Percentiles rank a stretch among this genome's conserved stretches.
Conservation (phyloP, 2,888 invertebrate species). For the Heliothis peltigera region DNA sequence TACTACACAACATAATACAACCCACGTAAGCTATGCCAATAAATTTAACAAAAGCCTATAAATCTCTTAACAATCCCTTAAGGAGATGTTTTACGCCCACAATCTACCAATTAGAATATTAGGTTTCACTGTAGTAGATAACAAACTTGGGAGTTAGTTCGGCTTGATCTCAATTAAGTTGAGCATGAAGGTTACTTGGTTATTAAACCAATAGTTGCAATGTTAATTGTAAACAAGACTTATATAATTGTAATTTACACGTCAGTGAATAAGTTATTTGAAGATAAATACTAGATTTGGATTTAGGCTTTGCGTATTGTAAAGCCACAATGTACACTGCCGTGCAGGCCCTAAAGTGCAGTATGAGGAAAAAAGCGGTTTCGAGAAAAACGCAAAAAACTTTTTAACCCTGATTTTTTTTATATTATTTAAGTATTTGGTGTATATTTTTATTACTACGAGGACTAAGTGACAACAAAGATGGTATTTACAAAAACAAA, state of each 20-base stretch:
- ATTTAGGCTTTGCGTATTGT: no score
- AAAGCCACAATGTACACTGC: no score
- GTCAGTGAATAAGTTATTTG: no score
- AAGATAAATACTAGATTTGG: no score
- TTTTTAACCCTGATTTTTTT: no score
- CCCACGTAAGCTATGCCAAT: not conserved
- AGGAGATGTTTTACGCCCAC: not conserved
- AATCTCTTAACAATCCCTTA: constrained; percentile 14
- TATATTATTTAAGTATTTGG: no score
- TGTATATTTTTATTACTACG: no score
- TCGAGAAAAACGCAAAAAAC: no score
- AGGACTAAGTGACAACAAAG: no score
- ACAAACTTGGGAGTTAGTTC: constrained; percentile 3
- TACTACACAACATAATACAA: not conserved
- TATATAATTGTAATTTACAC: not conserved
- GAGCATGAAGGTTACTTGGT: not conserved
- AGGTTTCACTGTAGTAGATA: not conserved
- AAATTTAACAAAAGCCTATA: constrained; percentile 10
- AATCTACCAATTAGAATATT: constrained; percentile 22
- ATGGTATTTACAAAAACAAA: no score
- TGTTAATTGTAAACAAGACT: not conserved
- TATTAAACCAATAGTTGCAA: constrained; percentile 4
- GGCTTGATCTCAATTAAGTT: constrained; percentile 10
- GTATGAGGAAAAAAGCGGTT: no score
- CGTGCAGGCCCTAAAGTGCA: no score